These are phyloP conservation scores for Drosophila austrosaltans DNA, from an alignment of 2,888 invertebrate genomes.

Conservation along the genomic window DNA sequence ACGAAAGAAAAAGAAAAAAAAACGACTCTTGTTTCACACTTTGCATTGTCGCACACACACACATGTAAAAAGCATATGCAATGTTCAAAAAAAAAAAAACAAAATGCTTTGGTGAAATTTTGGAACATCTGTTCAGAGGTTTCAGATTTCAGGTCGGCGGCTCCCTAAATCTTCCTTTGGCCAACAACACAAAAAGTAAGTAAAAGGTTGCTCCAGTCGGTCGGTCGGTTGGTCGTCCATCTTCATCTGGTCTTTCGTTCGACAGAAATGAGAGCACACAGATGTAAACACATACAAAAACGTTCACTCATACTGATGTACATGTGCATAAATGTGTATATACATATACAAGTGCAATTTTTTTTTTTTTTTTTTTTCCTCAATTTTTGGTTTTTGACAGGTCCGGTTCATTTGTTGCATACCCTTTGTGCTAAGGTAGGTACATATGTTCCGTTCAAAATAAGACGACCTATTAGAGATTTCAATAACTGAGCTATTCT, in stretches of 20 bases:
- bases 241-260: constrained; percentile 10
- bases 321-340: too few relatives aligned
- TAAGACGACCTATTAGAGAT: too few relatives aligned
- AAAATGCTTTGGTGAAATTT: constrained; percentile 66
- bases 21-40: constrained; percentile 78
- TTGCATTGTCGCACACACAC: constrained; percentile 57
- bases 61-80: constrained; percentile 36
- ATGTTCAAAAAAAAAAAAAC: constrained; percentile 13
- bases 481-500: too few relatives aligned
- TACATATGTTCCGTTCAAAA: too few relatives aligned
- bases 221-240: constrained; percentile 11
- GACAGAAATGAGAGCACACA: constrained; percentile 55
- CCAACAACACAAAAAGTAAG: constrained; percentile 50
- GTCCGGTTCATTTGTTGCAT: too few relatives aligned
- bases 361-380: not conserved
- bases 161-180: constrained; percentile 39
- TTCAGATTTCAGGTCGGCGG: constrained; percentile 65
- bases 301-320: not conserved
- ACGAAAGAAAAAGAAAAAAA: constrained; percentile 32
- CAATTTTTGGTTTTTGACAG: too few relatives aligned
- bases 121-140: constrained; percentile 68
- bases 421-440: too few relatives aligned
- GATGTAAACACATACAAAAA: constrained; percentile 5
- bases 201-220: constrained; percentile 50
- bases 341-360: not conserved